phyloP scores from a whole-genome alignment of 1,140 invertebrate species.

The Oreohelix idahoensis region DNA sequence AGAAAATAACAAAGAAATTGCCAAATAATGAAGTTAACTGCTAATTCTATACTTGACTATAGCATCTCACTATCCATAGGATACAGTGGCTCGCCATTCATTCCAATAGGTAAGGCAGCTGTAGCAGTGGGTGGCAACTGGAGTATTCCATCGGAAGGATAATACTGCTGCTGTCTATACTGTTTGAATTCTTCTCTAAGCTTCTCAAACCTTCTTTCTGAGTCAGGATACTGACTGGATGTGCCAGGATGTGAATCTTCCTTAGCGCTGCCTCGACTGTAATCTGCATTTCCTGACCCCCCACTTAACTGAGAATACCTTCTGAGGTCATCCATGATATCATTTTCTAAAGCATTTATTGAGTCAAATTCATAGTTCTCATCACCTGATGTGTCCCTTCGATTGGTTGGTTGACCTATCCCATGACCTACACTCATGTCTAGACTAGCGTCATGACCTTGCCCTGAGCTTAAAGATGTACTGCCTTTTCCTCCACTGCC shows the following conservation, averaged over 20 bases:
- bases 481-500: constrained; percentile 29
- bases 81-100: constrained; percentile 43
- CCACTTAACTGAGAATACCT: constrained; percentile 73
- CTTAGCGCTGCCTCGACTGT: background rate
- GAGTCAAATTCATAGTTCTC: constrained; percentile 95
- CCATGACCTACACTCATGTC: constrained; percentile 44
- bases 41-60: constrained; percentile 34
- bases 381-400: constrained; percentile 88
- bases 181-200: constrained; percentile 97
- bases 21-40: too few relatives aligned
- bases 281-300: constrained; percentile 68
- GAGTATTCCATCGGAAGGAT: background rate
- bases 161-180: constrained; percentile 82
- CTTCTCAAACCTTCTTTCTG: constrained; percentile 85
- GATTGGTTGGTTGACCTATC: constrained; percentile 40
- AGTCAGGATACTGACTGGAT: constrained; percentile 71
- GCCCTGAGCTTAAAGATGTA: constrained; percentile 53
- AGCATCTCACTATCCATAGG: constrained; percentile 70
- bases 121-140: constrained; percentile 18
- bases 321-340: constrained; percentile 63
- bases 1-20: too few relatives aligned
- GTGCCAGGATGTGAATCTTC: constrained; percentile 37
- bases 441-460: constrained; percentile 59
- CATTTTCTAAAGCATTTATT: constrained; percentile 66
- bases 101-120: constrained; percentile 24